These are phyloP conservation scores for Serripes groenlandicus DNA, from an alignment of 2,888 invertebrate genomes.

Conservation along the genomic window DNA sequence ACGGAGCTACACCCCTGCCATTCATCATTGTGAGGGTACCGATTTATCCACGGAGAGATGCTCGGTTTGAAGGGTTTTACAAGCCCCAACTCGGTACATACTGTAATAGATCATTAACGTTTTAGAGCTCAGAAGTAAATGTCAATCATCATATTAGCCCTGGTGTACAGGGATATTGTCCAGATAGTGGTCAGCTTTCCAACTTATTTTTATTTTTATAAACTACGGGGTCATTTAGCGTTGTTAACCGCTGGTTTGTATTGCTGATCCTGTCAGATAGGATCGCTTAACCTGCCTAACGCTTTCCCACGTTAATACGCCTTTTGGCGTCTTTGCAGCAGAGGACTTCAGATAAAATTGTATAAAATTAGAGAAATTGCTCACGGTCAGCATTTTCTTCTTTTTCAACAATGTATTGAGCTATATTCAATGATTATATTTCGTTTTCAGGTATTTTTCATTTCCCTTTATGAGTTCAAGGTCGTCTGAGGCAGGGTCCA, in stretches of 20 bases:
- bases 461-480: too few species aligned
- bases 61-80: neutral
- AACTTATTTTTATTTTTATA: conserved; percentile 1
- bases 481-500: too few species aligned
- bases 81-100: neutral
- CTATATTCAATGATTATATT: too few species aligned
- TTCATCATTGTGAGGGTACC: too few species aligned
- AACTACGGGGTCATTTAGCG: neutral
- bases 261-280: neutral
- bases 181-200: conserved; percentile 19
- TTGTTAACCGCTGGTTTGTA: conserved; percentile 3
- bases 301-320: neutral
- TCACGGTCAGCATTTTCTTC: too few species aligned
- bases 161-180: conserved; percentile 4
- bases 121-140: conserved; percentile 19
- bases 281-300: neutral
- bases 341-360: too few species aligned
- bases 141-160: conserved; percentile 17
- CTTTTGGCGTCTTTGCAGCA: too few species aligned
- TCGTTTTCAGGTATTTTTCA: too few species aligned
- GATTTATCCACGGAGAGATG: too few species aligned
- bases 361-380: too few species aligned
- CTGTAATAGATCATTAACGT: conserved; percentile 9
- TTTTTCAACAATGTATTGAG: too few species aligned
- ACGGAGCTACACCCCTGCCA: too few species aligned